A percentile compares a stretch with the other conserved stretches of the same genome.
These are phyloP conservation scores for Callospermophilus lateralis DNA, from an alignment of 2,113 vertebrate genomes.

Conservation along the genomic window DNA sequence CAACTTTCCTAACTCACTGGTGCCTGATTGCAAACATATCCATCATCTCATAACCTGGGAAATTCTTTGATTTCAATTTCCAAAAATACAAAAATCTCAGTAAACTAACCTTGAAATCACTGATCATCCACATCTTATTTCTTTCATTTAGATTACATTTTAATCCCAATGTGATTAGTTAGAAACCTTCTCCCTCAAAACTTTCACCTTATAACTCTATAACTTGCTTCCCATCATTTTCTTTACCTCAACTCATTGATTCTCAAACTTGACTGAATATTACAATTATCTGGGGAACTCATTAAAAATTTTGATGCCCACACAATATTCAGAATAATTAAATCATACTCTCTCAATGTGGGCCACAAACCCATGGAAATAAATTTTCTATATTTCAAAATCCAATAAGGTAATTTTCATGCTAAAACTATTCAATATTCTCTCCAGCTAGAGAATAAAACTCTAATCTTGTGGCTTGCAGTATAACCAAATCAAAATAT, in stretches of 20 bases:
- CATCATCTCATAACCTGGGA: neutral
- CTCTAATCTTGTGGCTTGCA: neutral
- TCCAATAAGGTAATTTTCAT: neutral
- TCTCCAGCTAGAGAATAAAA: neutral
- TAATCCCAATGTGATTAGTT: neutral
- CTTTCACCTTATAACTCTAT: neutral
- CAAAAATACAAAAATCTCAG: neutral
- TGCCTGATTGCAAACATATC: neutral
- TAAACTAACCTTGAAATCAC: neutral
- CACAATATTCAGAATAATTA: slow-evolving; percentile 2
- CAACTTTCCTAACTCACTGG: neutral
- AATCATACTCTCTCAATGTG: neutral
- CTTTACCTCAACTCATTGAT: neutral
- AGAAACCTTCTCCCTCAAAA: neutral
- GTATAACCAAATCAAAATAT: neutral
- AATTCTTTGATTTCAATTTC: neutral
- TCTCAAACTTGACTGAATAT: neutral
- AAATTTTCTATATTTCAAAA: neutral
- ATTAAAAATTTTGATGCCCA: neutral
- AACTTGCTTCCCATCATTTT: neutral
- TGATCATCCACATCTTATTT: neutral
- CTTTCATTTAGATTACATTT: neutral
- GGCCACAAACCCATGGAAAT: neutral
- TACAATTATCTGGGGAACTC: neutral
- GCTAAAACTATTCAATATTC: neutral